These are phyloP conservation scores for Scaptomyza polygonia DNA, from an alignment of 2,888 invertebrate genomes.

Conservation along the genomic window DNA sequence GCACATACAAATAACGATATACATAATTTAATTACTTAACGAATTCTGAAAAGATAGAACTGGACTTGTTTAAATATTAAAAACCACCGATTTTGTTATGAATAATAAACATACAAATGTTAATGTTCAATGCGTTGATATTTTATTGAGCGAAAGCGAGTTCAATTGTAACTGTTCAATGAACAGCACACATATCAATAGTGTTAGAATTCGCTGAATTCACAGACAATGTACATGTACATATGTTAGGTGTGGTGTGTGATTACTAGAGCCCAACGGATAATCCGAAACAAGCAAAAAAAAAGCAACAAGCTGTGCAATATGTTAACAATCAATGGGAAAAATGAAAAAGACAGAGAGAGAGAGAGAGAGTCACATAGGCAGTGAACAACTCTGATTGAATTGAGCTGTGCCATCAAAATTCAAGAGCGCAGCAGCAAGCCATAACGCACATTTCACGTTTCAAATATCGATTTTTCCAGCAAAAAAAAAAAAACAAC, in stretches of 20 bases:
- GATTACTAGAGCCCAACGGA: conserved; percentile 34
- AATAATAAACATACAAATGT: too few species aligned
- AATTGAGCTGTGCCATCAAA: conserved; percentile 34
- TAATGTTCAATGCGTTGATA: too few species aligned
- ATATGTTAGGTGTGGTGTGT: neutral
- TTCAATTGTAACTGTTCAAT: conserved; percentile 7
- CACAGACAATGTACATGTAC: neutral
- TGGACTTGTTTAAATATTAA: neutral
- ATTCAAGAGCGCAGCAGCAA: conserved; percentile 44
- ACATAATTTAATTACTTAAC: too few species aligned
- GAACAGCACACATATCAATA: conserved; percentile 23
- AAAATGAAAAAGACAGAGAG: neutral
- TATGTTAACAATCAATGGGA: conserved; percentile 42
- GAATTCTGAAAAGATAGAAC: neutral
- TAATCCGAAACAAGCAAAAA: conserved; percentile 19
- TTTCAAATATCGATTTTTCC: conserved; percentile 62
- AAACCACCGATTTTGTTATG: too few species aligned
- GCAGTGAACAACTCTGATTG: neutral
- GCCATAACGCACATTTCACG: neutral
- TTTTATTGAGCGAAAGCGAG: neutral
- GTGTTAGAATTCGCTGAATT: neutral
- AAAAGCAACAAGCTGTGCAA: conserved; percentile 43
- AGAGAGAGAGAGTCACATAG: neutral
- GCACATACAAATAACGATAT: too few species aligned
- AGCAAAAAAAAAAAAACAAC: neutral